phyloP scores from a whole-genome alignment of 2,113 vertebrate species.

The Laticauda laticaudata region DNA sequence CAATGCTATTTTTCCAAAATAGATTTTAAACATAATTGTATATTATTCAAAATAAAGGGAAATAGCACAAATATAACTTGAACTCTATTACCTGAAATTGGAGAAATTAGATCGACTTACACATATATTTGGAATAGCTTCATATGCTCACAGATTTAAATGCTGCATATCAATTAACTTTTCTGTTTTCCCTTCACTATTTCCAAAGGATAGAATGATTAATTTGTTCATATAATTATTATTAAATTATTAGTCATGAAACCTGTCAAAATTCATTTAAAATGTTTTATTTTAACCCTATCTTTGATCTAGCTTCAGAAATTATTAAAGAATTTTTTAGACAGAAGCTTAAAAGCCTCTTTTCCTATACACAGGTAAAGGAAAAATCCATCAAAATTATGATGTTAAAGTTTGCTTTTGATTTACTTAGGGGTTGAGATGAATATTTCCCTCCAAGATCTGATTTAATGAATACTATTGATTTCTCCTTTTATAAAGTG shows the following conservation, averaged over 20 bases:
- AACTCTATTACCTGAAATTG: background rate
- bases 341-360: background rate
- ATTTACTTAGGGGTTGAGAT: conserved; percentile 4
- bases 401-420: conserved; percentile 11
- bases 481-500: conserved; percentile 18
- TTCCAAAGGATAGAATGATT: background rate
- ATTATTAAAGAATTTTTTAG: background rate
- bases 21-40: background rate
- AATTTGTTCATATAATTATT: background rate
- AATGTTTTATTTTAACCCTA: background rate
- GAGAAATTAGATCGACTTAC: background rate
- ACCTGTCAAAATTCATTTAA: background rate
- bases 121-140: background rate
- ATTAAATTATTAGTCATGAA: background rate
- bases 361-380: background rate
- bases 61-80: background rate
- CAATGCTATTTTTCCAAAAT: background rate
- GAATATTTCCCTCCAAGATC: conserved; percentile 22
- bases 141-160: background rate
- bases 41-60: background rate
- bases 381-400: conserved; percentile 9
- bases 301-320: background rate
- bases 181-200: background rate
- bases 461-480: conserved; percentile 24
- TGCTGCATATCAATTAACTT: background rate